Evolutionary conservation across 2,888 invertebrate species (phyloP).

Genomic region (Cybosia mesomella): DNA sequence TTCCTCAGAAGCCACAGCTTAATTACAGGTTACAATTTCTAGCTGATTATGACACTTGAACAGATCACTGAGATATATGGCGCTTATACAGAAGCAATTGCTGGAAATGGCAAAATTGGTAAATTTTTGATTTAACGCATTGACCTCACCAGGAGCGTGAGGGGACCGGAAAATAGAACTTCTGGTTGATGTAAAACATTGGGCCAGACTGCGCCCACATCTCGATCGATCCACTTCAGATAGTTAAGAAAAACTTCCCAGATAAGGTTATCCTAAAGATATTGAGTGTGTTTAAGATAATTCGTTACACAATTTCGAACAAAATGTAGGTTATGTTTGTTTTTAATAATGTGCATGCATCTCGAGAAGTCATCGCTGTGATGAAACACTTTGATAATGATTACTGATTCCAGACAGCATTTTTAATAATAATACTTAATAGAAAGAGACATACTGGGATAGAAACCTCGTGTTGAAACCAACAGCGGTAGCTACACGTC

Average conservation of each 20-base stretch:
- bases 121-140: conserved; percentile 61
- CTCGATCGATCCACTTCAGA: conserved; percentile 7
- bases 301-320: conserved; percentile 9
- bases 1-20: not conserved
- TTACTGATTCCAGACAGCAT: not conserved
- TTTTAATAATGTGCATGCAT: conserved; percentile 4
- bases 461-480: too few relatives aligned
- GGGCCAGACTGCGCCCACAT: conserved; percentile 7
- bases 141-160: conserved; percentile 47
- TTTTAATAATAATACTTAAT: not conserved
- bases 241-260: conserved; percentile 26
- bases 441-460: too few relatives aligned
- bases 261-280: conserved; percentile 29
- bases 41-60: not conserved
- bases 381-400: not conserved
- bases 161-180: conserved; percentile 64
- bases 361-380: not conserved
- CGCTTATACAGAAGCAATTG: not conserved
- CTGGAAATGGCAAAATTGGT: conserved; percentile 57
- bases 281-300: conserved; percentile 13
- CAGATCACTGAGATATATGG: not conserved
- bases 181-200: conserved; percentile 61
- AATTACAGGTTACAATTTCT: not conserved
- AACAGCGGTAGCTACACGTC: too few relatives aligned
- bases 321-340: conserved; percentile 18